A percentile compares a stretch with the other conserved stretches of the same genome.
Conservation (phyloP, 2,113 vertebrate species). For the Leptobrachium ailaonicum region DNA sequence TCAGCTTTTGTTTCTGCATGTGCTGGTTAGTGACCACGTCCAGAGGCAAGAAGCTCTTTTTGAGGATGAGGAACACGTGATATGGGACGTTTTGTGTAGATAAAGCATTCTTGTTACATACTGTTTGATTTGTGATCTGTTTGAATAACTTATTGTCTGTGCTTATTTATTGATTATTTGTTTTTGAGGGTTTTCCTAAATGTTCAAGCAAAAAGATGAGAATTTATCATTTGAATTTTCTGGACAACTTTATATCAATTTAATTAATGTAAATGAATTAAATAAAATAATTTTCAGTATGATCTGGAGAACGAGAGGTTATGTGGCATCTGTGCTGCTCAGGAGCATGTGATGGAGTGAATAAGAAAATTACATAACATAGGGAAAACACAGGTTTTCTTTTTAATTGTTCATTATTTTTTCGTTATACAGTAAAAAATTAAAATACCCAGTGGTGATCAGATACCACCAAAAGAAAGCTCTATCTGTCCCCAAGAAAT, state of each 20-base stretch:
- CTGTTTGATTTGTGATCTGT: slow-evolving; percentile 95
- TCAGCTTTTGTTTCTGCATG: slow-evolving; percentile 85
- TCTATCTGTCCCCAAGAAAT: too few species aligned
- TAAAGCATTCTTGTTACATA: slow-evolving; percentile 94
- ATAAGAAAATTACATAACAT: too few species aligned
- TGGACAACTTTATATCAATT: slow-evolving; percentile 91
- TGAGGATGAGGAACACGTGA: slow-evolving; percentile 73
- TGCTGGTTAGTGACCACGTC: slow-evolving; percentile 75
- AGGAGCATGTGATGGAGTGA: too few species aligned
- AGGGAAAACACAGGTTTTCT: too few species aligned
- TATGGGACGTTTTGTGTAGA: slow-evolving; percentile 98
- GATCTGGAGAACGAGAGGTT: slow-evolving; percentile 61
- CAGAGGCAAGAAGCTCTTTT: slow-evolving; percentile 61
- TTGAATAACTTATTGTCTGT: slow-evolving; percentile 94
- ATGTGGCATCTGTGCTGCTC: neutral
- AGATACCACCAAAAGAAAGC: too few species aligned
- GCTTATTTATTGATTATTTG: slow-evolving; percentile 85
- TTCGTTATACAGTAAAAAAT: too few species aligned
- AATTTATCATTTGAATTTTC: slow-evolving; percentile 87
- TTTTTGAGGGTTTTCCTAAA: slow-evolving; percentile 81
- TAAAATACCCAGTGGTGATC: too few species aligned
- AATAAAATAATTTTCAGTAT: slow-evolving; percentile 96
- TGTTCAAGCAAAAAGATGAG: slow-evolving; percentile 88
- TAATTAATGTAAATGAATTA: slow-evolving; percentile 81
- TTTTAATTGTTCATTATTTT: too few species aligned